phyloP scores from a whole-genome alignment of 2,888 invertebrate species.

The Drosophila ezoana region DNA sequence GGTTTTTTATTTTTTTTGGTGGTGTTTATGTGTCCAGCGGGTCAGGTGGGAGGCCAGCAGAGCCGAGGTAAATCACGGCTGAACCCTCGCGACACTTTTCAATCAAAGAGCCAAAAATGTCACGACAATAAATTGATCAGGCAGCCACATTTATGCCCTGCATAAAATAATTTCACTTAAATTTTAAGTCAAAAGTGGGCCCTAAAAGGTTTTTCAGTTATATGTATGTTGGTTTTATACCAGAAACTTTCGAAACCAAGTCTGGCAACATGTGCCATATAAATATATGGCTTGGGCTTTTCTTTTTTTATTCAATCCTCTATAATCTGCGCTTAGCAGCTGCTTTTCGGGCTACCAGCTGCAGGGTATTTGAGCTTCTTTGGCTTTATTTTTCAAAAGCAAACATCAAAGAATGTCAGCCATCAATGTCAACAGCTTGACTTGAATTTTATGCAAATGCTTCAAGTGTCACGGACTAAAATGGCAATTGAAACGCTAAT shows the following conservation, averaged over 20 bases:
- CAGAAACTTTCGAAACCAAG: too few species aligned
- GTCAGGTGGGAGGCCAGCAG: constrained; percentile 26
- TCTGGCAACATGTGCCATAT: too few species aligned
- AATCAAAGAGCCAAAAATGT: constrained; percentile 49
- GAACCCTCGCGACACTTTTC: constrained; percentile 60
- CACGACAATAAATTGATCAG: constrained; percentile 35
- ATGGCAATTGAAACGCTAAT: constrained; percentile 81
- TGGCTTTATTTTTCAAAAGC: constrained; percentile 18
- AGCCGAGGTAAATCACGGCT: constrained; percentile 53
- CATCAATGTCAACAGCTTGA: constrained; percentile 69
- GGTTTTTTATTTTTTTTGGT: constrained; percentile 1
- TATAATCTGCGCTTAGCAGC: constrained; percentile 17
- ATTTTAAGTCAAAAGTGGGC: background rate
- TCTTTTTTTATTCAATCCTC: constrained; percentile 2
- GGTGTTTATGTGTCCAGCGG: constrained; percentile 22
- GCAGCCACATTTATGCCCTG: background rate
- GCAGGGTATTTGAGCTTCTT: constrained; percentile 42
- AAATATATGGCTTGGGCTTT: background rate
- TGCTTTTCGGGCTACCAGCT: constrained; percentile 13
- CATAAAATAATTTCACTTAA: background rate
- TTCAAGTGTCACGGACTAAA: constrained; percentile 77
- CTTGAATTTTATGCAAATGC: constrained; percentile 77
- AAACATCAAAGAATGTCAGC: constrained; percentile 67
- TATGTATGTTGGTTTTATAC: too few species aligned
- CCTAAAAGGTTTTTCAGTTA: too few species aligned